Percentiles rank a stretch among this genome's conserved stretches.
These are phyloP conservation scores for Hirudinaria manillensis DNA, from an alignment of 2,888 invertebrate genomes.

Conservation along the genomic window DNA sequence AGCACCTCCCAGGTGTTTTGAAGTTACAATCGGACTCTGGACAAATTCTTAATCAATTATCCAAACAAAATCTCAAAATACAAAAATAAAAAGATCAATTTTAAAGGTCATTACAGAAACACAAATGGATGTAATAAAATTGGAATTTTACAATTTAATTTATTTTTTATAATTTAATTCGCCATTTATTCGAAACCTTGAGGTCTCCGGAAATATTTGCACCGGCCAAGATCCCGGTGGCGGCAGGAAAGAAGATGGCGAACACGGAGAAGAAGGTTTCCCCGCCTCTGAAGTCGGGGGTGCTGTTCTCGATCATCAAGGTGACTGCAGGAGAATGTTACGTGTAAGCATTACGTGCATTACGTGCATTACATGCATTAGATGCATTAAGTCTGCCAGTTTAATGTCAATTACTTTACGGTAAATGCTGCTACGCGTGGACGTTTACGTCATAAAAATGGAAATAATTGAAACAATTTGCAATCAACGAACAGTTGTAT, in stretches of 20 bases:
- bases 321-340: slow-evolving; percentile 38
- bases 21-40: background rate
- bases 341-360: background rate
- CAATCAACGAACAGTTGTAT: slow-evolving; percentile 60
- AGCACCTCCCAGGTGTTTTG: background rate
- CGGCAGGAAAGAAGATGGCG: slow-evolving; percentile 93
- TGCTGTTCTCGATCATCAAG: slow-evolving; percentile 65
- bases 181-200: slow-evolving; percentile 61
- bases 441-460: too few relatives aligned
- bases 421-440: too few relatives aligned
- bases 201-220: slow-evolving; percentile 97
- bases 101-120: too few relatives aligned
- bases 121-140: too few relatives aligned
- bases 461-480: background rate
- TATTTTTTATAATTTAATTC: too few relatives aligned
- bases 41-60: too few relatives aligned
- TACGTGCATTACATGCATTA: too few relatives aligned
- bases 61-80: too few relatives aligned
- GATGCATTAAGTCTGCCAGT: too few relatives aligned
- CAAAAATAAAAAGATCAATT: too few relatives aligned
- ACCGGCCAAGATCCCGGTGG: slow-evolving; percentile 68
- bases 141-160: too few relatives aligned
- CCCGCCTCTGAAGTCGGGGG: slow-evolving; percentile 71
- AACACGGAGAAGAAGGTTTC: slow-evolving; percentile 89
- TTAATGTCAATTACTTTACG: background rate